Percentiles rank a stretch among this genome's conserved stretches.
These are phyloP conservation scores for Campodea augens DNA, from an alignment of 1,140 invertebrate species.

Conservation along the genomic window DNA sequence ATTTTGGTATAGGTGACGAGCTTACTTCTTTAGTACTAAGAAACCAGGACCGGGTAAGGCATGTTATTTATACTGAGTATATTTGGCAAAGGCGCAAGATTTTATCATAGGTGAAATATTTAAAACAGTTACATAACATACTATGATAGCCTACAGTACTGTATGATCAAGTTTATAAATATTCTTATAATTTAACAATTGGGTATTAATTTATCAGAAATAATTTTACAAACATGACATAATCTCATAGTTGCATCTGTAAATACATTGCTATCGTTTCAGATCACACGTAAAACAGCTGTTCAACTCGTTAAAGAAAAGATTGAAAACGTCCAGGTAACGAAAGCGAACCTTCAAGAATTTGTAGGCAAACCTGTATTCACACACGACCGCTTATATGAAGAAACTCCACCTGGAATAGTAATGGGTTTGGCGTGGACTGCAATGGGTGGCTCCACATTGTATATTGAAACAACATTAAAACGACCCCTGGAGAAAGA, in stretches of 20 bases:
- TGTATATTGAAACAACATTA: conserved; percentile 80
- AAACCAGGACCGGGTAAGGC: too few relatives aligned
- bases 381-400: conserved; percentile 86
- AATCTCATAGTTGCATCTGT: conserved; percentile 5
- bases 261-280: conserved; percentile 12
- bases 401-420: conserved; percentile 78
- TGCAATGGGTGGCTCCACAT: conserved; percentile 86
- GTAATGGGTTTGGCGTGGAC: conserved; percentile 99
- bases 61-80: too few relatives aligned
- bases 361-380: conserved; percentile 95
- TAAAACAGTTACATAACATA: too few relatives aligned
- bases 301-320: conserved; percentile 83
- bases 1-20: too few relatives aligned
- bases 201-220: not conserved
- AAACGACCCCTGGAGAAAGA: conserved; percentile 24
- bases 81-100: too few relatives aligned
- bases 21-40: too few relatives aligned
- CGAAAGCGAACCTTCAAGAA: conserved; percentile 54
- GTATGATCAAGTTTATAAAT: not conserved
- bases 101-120: too few relatives aligned
- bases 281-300: conserved; percentile 82
- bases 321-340: conserved; percentile 42
- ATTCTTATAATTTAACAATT: not conserved
- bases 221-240: not conserved
- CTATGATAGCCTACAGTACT: not conserved